These are phyloP conservation scores for Rhopilema esculentum DNA, from an alignment of 30 jellyfish, hydroid and myxozoan genomes.

Conservation along the genomic window DNA sequence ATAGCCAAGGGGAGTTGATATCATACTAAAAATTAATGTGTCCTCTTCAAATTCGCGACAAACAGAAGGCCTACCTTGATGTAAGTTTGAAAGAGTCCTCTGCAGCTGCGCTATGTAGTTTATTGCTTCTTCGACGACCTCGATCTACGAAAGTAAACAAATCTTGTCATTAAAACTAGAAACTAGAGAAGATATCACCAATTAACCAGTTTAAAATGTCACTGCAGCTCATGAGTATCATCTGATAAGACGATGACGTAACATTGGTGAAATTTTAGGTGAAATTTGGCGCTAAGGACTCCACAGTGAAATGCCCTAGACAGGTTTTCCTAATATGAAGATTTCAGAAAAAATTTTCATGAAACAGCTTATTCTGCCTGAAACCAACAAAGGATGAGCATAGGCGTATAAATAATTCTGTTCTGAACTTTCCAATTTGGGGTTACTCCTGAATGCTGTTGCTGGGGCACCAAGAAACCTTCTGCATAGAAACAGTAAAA, in stretches of 20 bases:
- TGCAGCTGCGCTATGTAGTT: slow-evolving; percentile 77
- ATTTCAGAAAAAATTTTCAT: no score
- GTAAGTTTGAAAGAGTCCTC: slow-evolving; percentile 46
- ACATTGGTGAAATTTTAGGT: background rate
- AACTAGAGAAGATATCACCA: background rate
- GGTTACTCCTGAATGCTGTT: no score
- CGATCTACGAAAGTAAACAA: slow-evolving; percentile 56
- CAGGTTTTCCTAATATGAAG: no score
- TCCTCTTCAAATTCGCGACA: background rate
- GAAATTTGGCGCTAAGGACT: no score
- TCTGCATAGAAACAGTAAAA: no score
- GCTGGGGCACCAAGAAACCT: no score
- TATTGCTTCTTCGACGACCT: slow-evolving; percentile 82
- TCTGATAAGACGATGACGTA: background rate
- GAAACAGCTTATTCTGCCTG: no score
- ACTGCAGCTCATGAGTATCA: background rate
- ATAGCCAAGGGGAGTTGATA: background rate
- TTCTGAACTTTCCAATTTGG: no score
- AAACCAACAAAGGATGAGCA: no score
- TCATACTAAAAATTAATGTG: background rate
- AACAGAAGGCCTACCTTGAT: slow-evolving; percentile 54
- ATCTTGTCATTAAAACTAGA: background rate
- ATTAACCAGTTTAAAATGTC: background rate
- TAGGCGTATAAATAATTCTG: no score
- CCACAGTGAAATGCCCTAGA: no score